Evolutionary conservation across 2,888 invertebrate species (phyloP).

Genomic region (Galerucella pusilla): DNA sequence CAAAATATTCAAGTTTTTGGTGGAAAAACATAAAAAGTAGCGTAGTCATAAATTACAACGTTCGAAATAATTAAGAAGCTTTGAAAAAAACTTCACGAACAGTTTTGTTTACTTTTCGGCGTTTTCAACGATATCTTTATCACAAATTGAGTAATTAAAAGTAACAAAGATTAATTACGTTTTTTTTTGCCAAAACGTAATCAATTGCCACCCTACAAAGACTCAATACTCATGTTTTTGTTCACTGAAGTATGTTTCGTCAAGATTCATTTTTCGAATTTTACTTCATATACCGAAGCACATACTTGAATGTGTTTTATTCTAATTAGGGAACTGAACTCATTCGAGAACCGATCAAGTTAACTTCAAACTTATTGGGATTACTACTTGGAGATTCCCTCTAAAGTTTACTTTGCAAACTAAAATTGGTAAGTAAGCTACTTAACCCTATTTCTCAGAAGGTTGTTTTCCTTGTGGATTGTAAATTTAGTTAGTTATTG

Average conservation of each 20-base stretch:
- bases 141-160: too few species aligned
- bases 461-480: slow-evolving; percentile 5
- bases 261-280: not conserved
- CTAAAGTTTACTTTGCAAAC: slow-evolving; percentile 9
- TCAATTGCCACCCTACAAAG: too few species aligned
- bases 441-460: slow-evolving; percentile 5
- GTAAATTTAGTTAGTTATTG: slow-evolving; percentile 12
- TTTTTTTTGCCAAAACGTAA: too few species aligned
- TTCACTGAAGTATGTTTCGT: too few species aligned
- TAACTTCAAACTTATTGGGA: slow-evolving; percentile 14
- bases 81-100: too few species aligned
- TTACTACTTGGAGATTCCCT: slow-evolving; percentile 13
- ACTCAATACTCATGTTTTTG: too few species aligned
- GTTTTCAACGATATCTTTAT: too few species aligned
- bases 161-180: too few species aligned
- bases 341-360: not conserved
- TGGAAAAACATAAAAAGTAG: too few species aligned
- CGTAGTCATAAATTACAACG: too few species aligned
- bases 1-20: not conserved
- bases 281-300: not conserved
- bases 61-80: too few species aligned
- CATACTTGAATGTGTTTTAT: not conserved
- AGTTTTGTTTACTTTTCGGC: too few species aligned
- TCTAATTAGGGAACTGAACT: slow-evolving; percentile 4
- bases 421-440: slow-evolving; percentile 14